Base-by-base conservation (phyloP, 2,888 invertebrate species). In the Archips xylosteana region DNA sequence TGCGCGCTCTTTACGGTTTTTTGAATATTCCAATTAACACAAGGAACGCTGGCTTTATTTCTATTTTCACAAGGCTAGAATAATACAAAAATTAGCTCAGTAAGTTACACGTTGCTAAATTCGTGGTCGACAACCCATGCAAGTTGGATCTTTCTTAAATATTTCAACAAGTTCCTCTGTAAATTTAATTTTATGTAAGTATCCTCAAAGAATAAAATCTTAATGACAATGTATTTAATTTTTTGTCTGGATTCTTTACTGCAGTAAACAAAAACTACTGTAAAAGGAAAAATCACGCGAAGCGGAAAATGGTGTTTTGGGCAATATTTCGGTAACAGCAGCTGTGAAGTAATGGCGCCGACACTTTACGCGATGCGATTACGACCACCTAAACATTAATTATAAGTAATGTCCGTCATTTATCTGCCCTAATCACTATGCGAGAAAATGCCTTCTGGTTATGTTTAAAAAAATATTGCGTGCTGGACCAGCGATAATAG, bases 371-470 rank as follows among this genome's bases (percentile, higher is more conserved):
- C 92, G 92, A 92, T 92, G 91, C 89, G 92, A 94, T 94, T 93
- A 94, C 93, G 94, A 90, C 91, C 92, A 92, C 92, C 94, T 94
- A 94, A 94, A 94, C 94, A 94, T 94, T 94, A 93, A 94, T 94
- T 94, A 94, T 93, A 90, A 91, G 89, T 94, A 93, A 94, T 94
- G 92, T 91, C 93, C 89, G 91, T 92, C 92, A 92, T 94, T 93
- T 94, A 94, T 94, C 91, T 91, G 88, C 87, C 90, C 92, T 92
- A 94, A 94, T 92, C 92, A 93, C 92, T 92, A 87, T 86, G 87
- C 88, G 87, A 86, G 84, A 85, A 84, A 80, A 81, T 81, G 82
- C 84, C 84, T 83, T 76, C 78, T 78, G 83, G 83, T 62, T 60
- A 77, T 74, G 67, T 71, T 75, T 71, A 70, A 68, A 75, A 76